These are phyloP conservation scores for Sebastes ruberrimus DNA, from an alignment of 2,797 vertebrate genomes.

Conservation along the genomic window DNA sequence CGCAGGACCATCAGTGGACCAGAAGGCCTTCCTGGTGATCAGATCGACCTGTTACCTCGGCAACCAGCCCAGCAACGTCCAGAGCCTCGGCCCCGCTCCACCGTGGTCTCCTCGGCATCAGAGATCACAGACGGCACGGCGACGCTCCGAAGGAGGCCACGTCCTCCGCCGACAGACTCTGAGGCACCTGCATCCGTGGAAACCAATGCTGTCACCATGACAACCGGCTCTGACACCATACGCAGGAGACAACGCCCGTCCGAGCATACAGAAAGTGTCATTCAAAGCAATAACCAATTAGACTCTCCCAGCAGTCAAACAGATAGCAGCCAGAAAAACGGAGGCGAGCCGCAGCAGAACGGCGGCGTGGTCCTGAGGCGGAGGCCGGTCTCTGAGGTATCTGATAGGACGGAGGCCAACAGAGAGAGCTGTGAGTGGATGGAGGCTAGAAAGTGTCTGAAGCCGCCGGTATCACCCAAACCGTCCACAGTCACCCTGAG, in stretches of 20 bases:
- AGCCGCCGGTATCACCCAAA: constrained; percentile 93
- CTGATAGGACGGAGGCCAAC: constrained; percentile 65
- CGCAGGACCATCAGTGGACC: constrained; percentile 92
- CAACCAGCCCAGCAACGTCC: constrained; percentile 64
- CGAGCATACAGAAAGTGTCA: constrained; percentile 34
- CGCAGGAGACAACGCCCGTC: constrained; percentile 81
- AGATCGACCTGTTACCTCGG: constrained; percentile 34
- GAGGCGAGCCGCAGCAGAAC: constrained; percentile 68
- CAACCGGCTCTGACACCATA: constrained; percentile 86
- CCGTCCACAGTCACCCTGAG: constrained; percentile 81
- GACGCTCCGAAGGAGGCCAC: constrained; percentile 82
- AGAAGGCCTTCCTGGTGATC: constrained; percentile 77
- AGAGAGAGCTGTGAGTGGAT: constrained; percentile 77
- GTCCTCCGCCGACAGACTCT: constrained; percentile 45
- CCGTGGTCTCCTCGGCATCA: constrained; percentile 54
- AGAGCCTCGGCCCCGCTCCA: constrained; percentile 80
- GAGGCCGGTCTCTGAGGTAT: constrained; percentile 83
- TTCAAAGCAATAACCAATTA: constrained; percentile 62
- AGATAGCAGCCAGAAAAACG: constrained; percentile 31
- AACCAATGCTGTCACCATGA: constrained; percentile 79
- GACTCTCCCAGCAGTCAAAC: constrained; percentile 36
- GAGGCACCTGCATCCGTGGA: constrained; percentile 82
- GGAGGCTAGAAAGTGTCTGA: constrained; percentile 86
- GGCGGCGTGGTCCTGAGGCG: constrained; percentile 75
- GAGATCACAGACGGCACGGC: constrained; percentile 82